Conservation (phyloP, 2,113 vertebrate species). For the Prunella fulvescens region DNA sequence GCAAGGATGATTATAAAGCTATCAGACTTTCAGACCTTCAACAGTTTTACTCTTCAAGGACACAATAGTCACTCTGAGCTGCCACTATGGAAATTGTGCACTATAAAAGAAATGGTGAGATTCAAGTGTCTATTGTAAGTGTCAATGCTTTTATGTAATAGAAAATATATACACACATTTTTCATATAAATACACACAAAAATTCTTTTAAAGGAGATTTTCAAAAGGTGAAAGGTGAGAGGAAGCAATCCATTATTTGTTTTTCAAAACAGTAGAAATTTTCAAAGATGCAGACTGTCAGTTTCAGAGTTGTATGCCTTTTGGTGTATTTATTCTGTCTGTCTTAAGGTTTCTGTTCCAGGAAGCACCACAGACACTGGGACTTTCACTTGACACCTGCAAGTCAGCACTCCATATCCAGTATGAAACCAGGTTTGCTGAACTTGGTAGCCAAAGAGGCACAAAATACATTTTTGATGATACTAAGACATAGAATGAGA, state of each 20-base stretch:
- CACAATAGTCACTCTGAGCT: background rate
- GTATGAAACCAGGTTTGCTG: background rate
- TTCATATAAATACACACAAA: background rate
- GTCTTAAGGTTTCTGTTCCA: background rate
- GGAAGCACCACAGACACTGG: background rate
- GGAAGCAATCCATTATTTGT: background rate
- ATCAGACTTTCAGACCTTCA: background rate
- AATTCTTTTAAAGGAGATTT: background rate
- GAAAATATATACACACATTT: background rate
- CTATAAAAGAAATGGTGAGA: background rate
- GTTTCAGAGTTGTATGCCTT: background rate
- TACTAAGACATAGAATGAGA: background rate
- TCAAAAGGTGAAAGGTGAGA: background rate
- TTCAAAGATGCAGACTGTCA: background rate
- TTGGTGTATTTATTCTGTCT: background rate
- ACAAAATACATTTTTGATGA: background rate
- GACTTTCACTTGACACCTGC: background rate
- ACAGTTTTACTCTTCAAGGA: background rate
- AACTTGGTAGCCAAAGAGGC: background rate
- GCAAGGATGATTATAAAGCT: background rate
- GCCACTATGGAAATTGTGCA: background rate
- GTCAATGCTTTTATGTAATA: background rate
- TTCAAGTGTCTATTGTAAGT: background rate
- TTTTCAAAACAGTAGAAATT: background rate
- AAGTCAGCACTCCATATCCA: background rate